Base-by-base conservation (phyloP, 2,113 vertebrate genomes). In the Chrysochloris asiatica region DNA sequence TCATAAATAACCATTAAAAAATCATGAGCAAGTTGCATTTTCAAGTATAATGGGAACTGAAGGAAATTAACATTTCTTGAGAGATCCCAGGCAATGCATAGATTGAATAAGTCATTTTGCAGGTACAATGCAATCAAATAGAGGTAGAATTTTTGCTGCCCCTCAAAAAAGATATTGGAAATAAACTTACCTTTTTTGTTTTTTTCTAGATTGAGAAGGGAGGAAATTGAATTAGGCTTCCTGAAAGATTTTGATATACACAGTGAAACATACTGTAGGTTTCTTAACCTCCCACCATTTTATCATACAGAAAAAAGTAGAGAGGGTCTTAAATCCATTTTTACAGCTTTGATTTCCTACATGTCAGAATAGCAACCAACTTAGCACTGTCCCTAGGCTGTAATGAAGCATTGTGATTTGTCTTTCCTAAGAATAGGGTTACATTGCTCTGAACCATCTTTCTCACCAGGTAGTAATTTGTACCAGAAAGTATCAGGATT, bases 1-100 rank as follows among this genome's bases (percentile, higher is more conserved):
- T 83, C 22, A 38, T 47, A 89, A 83, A 75, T 84, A 71, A 78
- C 36, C 54, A 76, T 80, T 77, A 94, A 89, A 86, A 87, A 83
- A 63, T 75, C 26, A 26, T 67, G 30, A 88, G 22, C 17, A 59
- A 72, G 56, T 38, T 71, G 1, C 65, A 87, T 79, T 65, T 89
- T 91, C 28, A 82, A 80, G 17, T 65, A 3, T 30, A 10, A 24
- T 61, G 59, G 16, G 16, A 41, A 63, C 91, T 26, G 41, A 81
- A 90, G 43, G 4, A 88, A 92, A 83, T 52, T 24, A 65, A 33
- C 28, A 75, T 84, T 67, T 78, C 54, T 80, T 83, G 73, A 45
- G 71, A 38, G 8, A 43, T 91, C 50, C 30, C 50, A n/a, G 72
- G 38, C 2, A 48, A 33, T 63, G 4, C 38, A 50, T 54, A 19